phyloP scores from a whole-genome alignment of 2,113 vertebrate genomes.

The Dipodomys spectabilis region DNA sequence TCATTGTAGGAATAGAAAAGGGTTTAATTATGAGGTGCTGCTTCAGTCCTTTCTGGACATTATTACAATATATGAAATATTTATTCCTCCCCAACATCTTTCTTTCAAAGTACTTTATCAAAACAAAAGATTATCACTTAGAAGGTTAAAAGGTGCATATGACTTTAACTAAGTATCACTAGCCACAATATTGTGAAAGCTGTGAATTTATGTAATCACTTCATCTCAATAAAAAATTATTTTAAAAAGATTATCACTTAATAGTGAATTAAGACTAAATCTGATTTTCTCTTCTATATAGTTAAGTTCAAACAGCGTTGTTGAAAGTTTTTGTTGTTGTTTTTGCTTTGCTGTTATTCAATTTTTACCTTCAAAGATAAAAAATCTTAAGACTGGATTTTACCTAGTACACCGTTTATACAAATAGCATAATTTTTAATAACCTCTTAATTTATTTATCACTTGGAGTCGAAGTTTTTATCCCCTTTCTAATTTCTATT shows the following conservation, averaged over 20 bases:
- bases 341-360: neutral
- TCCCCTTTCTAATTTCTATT: neutral
- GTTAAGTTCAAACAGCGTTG: conserved; percentile 31
- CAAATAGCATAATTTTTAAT: neutral
- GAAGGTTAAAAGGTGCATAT: too few relatives aligned
- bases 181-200: too few relatives aligned
- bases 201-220: too few relatives aligned
- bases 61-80: neutral
- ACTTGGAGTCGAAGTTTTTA: conserved; percentile 7
- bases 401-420: neutral
- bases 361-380: conserved; percentile 3
- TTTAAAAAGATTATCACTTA: neutral
- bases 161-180: too few relatives aligned
- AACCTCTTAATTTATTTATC: conserved; percentile 2
- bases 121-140: conserved; percentile 8
- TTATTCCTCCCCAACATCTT: neutral
- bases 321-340: neutral
- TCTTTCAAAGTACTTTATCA: conserved; percentile 47
- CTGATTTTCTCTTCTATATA: neutral
- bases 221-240: conserved; percentile 40
- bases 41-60: neutral
- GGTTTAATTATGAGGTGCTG: neutral
- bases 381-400: conserved; percentile 10
- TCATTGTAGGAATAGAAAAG: conserved; percentile 9
- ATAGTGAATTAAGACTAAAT: conserved; percentile 42